Evolutionary conservation across 2,797 vertebrate species (phyloP).

Genomic region (Lutjanus argentimaculatus): DNA sequence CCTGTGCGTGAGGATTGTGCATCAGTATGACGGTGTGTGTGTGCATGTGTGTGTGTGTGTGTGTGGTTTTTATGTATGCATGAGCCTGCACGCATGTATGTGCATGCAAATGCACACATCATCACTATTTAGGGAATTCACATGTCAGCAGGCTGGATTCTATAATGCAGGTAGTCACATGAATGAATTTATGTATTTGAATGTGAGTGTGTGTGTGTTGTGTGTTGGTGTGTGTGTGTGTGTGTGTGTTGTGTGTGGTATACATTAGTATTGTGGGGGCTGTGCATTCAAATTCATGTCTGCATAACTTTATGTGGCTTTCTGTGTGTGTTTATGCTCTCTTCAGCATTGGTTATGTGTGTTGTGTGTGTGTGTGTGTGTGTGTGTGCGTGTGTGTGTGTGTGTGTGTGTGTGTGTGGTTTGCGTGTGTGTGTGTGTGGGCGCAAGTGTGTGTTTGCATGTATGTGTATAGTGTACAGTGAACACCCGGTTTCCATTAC

Average conservation of each 20-base stretch:
- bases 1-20: constrained; percentile 55
- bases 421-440: not conserved
- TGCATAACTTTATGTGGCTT: constrained; percentile 64
- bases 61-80: constrained; percentile 68
- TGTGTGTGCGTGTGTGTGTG: constrained; percentile 29
- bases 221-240: constrained; percentile 29
- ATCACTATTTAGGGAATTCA: constrained; percentile 59
- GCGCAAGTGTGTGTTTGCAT: constrained; percentile 19
- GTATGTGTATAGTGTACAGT: constrained; percentile 60
- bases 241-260: constrained; percentile 15
- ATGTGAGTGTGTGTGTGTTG: constrained; percentile 20
- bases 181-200: constrained; percentile 35
- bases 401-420: constrained; percentile 10
- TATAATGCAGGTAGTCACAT: constrained; percentile 51
- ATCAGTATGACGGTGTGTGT: constrained; percentile 44
- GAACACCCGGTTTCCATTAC: constrained; percentile 87
- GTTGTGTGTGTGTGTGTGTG: constrained; percentile 31
- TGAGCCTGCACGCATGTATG: constrained; percentile 57
- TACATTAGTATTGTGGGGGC: constrained; percentile 48
- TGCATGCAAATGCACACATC: constrained; percentile 68
- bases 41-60: constrained; percentile 31
- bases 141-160: constrained; percentile 52
- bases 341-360: constrained; percentile 37
- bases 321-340: constrained; percentile 47
- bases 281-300: constrained; percentile 53